These are phyloP conservation scores for Natator depressus DNA, from an alignment of 2,113 vertebrate species.

Conservation along the genomic window DNA sequence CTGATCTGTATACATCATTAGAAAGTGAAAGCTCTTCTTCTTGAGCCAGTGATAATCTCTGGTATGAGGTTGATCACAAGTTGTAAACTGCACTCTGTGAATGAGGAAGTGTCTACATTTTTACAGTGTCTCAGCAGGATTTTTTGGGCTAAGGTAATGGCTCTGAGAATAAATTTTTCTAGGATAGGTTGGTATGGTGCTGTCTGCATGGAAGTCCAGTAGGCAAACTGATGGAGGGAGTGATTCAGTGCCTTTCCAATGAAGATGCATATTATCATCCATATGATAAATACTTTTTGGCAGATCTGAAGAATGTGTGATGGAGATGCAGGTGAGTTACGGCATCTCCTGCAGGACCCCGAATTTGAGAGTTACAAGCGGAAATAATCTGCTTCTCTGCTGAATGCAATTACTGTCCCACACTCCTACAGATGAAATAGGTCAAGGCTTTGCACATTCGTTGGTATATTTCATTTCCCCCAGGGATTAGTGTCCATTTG, in stretches of 20 bases:
- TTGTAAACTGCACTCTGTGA: too few species aligned
- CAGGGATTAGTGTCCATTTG: not conserved
- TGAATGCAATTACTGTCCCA: not conserved
- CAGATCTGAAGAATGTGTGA: not conserved
- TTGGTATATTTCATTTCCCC: not conserved
- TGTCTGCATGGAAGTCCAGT: not conserved
- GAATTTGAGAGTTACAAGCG: not conserved
- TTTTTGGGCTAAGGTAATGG: not conserved
- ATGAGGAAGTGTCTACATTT: not conserved
- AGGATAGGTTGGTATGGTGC: not conserved
- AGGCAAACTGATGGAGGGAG: not conserved
- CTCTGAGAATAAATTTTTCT: not conserved
- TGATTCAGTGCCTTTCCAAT: constrained; percentile 7
- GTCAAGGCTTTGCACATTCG: not conserved
- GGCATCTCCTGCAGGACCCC: not conserved
- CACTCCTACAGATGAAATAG: not conserved
- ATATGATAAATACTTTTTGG: not conserved
- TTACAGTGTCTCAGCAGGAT: not conserved
- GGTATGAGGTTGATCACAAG: too few species aligned
- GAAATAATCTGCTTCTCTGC: not conserved
- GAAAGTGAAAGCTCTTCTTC: too few species aligned
- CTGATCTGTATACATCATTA: too few species aligned
- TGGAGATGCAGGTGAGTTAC: not conserved
- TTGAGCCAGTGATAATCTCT: too few species aligned
- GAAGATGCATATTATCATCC: not conserved